Evolutionary conservation across 2,797 vertebrate genomes (phyloP).

Genomic region (Sebastes kiyomatsui): DNA sequence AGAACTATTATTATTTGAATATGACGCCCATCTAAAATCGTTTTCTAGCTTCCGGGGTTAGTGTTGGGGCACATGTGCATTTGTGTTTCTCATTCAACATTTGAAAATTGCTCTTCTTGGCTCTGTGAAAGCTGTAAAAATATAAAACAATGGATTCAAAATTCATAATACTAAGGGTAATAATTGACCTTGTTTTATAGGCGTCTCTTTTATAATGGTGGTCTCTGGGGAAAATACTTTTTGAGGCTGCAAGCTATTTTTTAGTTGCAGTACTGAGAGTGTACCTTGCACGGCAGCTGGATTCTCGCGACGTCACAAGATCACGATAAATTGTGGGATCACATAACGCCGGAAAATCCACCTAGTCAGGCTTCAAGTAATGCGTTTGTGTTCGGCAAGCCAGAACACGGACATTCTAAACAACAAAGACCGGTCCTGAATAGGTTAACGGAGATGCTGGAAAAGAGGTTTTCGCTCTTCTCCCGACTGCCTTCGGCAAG

Average conservation of each 20-base stretch:
- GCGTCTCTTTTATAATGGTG: no score
- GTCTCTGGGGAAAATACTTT: background rate
- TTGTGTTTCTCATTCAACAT: background rate
- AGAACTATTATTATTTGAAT: no score
- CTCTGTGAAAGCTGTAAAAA: background rate
- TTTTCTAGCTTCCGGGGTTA: background rate
- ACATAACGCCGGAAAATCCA: accelerated
- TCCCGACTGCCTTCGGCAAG: no score
- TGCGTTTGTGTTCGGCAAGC: no score
- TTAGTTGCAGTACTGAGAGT: background rate
- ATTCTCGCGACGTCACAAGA: accelerated
- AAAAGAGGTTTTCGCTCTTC: no score
- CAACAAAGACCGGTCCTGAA: accelerated
- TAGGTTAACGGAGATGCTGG: accelerated
- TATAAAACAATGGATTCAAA: background rate
- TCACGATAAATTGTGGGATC: no score
- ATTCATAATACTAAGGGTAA: background rate
- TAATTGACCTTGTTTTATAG: no score
- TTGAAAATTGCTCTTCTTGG: background rate
- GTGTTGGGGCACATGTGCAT: background rate
- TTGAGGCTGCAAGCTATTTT: background rate
- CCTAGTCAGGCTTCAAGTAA: no score
- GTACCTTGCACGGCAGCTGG: no score
- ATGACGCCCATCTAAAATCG: no score
- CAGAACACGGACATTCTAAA: no score